phyloP scores from a whole-genome alignment of 2,888 invertebrate species.

The Tridacna crocea region DNA sequence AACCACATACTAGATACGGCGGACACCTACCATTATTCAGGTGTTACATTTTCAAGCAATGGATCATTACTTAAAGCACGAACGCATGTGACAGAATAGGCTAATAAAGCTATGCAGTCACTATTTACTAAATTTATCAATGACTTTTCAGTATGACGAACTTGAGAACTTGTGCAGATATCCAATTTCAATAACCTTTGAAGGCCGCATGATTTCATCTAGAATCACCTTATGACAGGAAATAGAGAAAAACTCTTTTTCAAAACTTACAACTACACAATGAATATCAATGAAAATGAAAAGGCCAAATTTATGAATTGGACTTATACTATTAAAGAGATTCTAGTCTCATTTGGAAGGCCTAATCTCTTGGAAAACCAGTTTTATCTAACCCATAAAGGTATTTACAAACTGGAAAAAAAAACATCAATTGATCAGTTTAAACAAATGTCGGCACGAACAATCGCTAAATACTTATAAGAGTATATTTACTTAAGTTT shows the following conservation, averaged over 20 bases:
- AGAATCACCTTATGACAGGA: neutral
- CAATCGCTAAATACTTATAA: too few species aligned
- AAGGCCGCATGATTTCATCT: neutral
- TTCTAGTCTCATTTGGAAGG: neutral
- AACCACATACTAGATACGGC: constrained; percentile 18
- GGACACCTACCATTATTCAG: constrained; percentile 33
- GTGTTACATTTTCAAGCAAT: constrained; percentile 33
- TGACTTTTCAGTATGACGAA: neutral
- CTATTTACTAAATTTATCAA: constrained; percentile 18
- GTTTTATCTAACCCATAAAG: neutral
- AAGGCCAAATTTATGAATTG: too few species aligned
- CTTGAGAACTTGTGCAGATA: too few species aligned
- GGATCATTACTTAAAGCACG: constrained; percentile 35
- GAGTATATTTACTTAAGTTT: too few species aligned
- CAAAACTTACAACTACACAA: neutral
- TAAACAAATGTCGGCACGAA: neutral
- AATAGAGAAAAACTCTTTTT: neutral
- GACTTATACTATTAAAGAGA: neutral
- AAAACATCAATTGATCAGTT: neutral
- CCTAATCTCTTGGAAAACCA: neutral
- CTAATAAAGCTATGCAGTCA: constrained; percentile 26
- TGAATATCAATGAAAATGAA: neutral
- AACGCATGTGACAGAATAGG: constrained; percentile 37
- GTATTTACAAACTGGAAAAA: neutral
- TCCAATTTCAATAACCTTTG: neutral